Conservation (phyloP, 2,888 invertebrate species). For the Zele albiditarsus region DNA sequence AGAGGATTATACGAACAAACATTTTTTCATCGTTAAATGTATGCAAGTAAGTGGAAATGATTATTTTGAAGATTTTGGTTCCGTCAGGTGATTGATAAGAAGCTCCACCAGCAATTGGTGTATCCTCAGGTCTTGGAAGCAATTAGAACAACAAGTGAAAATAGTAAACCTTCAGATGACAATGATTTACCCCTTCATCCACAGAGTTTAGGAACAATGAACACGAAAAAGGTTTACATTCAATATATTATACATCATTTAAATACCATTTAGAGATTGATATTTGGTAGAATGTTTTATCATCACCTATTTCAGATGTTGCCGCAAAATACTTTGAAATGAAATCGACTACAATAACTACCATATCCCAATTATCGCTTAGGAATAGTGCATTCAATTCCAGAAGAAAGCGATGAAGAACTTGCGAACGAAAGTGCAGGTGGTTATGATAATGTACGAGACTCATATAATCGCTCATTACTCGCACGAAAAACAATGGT, state of each 20-base stretch:
- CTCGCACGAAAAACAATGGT: constrained; percentile 61
- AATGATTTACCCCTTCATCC: constrained; percentile 84
- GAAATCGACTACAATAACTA: constrained; percentile 68
- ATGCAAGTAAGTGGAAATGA: neutral
- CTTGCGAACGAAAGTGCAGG: constrained; percentile 67
- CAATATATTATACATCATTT: no score
- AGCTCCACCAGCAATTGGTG: constrained; percentile 66
- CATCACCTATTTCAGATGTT: constrained; percentile 62
- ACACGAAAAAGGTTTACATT: no score
- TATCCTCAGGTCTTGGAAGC: constrained; percentile 71
- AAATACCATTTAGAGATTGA: no score
- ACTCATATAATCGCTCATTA: constrained; percentile 66
- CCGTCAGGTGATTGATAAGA: constrained; percentile 65
- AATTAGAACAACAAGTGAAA: no score
- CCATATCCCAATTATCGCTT: constrained; percentile 78
- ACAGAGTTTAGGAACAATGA: constrained; percentile 85
- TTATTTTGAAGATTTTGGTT: constrained; percentile 3
- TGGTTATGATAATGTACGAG: constrained; percentile 61
- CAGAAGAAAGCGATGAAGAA: constrained; percentile 87
- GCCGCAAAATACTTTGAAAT: constrained; percentile 69
- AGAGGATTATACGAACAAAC: no score
- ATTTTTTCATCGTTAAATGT: neutral
- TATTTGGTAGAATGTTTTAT: no score
- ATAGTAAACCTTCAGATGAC: constrained; percentile 68
- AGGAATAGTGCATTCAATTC: constrained; percentile 88